phyloP scores from a whole-genome alignment of 2,113 vertebrate species.

The Centropus unirufus region DNA sequence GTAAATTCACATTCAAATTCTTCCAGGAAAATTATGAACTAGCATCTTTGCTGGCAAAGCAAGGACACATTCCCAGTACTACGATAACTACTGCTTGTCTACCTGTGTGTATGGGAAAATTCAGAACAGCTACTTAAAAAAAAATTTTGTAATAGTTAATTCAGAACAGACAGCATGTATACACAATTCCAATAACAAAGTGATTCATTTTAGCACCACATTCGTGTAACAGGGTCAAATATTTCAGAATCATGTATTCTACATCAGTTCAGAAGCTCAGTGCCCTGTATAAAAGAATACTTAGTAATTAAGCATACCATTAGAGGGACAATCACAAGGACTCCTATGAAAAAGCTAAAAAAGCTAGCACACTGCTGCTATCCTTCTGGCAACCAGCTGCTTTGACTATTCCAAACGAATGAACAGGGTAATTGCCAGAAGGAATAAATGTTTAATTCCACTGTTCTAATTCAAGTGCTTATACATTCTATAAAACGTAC shows the following conservation, averaged over 20 bases:
- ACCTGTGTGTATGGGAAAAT: neutral
- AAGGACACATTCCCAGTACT: neutral
- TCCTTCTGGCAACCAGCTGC: conserved; percentile 57
- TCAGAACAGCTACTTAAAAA: neutral
- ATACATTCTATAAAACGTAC: neutral
- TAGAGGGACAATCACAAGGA: neutral
- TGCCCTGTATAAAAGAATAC: neutral
- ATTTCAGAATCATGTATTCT: neutral
- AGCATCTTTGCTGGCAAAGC: neutral
- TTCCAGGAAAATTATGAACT: neutral
- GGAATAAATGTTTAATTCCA: conserved; percentile 21
- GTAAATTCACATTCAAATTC: neutral
- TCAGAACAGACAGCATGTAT: neutral
- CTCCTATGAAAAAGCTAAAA: neutral
- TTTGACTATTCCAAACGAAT: conserved; percentile 48
- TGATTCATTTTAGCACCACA: neutral
- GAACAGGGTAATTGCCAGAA: conserved; percentile 40
- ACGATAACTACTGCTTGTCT: neutral
- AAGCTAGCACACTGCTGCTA: neutral
- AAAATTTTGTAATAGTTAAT: neutral
- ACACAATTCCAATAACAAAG: neutral
- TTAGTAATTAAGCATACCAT: neutral
- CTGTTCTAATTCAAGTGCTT: neutral
- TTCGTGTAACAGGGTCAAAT: neutral
- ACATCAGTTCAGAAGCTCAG: neutral